phyloP scores from a whole-genome alignment of 2,888 invertebrate genomes.

The Myathropa florea region DNA sequence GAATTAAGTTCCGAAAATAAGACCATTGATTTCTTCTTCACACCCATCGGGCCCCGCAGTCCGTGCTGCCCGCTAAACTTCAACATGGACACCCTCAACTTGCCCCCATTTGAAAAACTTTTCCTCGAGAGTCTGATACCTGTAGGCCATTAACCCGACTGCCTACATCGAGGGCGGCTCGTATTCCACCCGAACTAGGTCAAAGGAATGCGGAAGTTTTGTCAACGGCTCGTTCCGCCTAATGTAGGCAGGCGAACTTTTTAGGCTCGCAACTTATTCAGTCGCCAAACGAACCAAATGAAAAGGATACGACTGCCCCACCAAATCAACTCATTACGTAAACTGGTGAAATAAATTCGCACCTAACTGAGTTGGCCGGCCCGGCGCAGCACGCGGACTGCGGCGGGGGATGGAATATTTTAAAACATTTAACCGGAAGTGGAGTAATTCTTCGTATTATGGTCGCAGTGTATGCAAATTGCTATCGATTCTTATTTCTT shows the following conservation, averaged over 20 bases:
- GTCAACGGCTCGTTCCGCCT: slow-evolving; percentile 44
- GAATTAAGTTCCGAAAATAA: slow-evolving; percentile 31
- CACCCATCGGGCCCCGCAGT: background rate
- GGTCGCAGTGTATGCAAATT: slow-evolving; percentile 58
- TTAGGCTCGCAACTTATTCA: background rate
- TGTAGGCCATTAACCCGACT: slow-evolving; percentile 63
- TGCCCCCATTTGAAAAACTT: background rate
- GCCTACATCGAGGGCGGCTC: slow-evolving; percentile 23
- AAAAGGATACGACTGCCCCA: background rate
- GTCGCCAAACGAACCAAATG: background rate
- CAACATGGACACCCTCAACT: slow-evolving; percentile 31
- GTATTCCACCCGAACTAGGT: slow-evolving; percentile 52
- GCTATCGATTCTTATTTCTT: slow-evolving; percentile 36
- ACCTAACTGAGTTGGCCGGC: background rate
- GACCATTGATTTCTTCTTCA: slow-evolving; percentile 56
- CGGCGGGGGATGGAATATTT: slow-evolving; percentile 23
- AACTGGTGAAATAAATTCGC: slow-evolving; percentile 53
- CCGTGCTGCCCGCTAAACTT: background rate
- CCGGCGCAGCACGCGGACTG: background rate
- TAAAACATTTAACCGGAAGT: slow-evolving; percentile 57
- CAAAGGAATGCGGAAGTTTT: slow-evolving; percentile 67
- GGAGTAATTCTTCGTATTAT: slow-evolving; percentile 39
- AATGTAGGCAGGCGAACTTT: slow-evolving; percentile 40
- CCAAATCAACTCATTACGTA: slow-evolving; percentile 52
- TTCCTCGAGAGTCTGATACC: slow-evolving; percentile 45